Conservation (phyloP, 53 echinoderm and acorn worm species). For the Luidia sarsii region DNA sequence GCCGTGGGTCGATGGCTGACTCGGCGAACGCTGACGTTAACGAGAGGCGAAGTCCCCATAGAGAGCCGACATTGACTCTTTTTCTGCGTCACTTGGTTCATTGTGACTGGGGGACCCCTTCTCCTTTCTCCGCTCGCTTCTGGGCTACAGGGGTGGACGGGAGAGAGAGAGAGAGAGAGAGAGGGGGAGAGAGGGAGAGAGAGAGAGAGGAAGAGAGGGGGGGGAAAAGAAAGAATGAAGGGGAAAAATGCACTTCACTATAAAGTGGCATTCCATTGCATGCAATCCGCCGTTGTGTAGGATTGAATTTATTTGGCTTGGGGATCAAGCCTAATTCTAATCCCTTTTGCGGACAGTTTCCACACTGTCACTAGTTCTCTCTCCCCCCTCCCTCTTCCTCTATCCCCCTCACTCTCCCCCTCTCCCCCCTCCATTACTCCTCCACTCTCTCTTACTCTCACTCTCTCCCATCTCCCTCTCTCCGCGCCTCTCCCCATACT, state of each 20-base stretch:
- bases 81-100: conserved; percentile 27
- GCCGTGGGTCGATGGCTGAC: too few species aligned
- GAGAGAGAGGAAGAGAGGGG: too few species aligned
- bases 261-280: neutral
- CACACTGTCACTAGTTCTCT: neutral
- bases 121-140: too few species aligned
- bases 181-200: too few species aligned
- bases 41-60: conserved; percentile 21
- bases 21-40: conserved; percentile 43
- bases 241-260: neutral
- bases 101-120: neutral
- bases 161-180: too few species aligned
- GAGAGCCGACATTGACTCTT: conserved; percentile 40
- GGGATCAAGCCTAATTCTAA: conserved; percentile 44
- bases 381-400: neutral
- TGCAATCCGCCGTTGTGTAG: too few species aligned
- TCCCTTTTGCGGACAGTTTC: conserved; percentile 28
- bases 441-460: neutral
- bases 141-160: too few species aligned
- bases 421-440: conserved; percentile 1
- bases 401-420: neutral
- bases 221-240: too few species aligned
- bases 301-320: conserved; percentile 50
- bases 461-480: conserved; percentile 23
- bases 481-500: conserved; percentile 2